Conservation (phyloP, 2,888 invertebrate genomes). For the Campaea margaritaria region DNA sequence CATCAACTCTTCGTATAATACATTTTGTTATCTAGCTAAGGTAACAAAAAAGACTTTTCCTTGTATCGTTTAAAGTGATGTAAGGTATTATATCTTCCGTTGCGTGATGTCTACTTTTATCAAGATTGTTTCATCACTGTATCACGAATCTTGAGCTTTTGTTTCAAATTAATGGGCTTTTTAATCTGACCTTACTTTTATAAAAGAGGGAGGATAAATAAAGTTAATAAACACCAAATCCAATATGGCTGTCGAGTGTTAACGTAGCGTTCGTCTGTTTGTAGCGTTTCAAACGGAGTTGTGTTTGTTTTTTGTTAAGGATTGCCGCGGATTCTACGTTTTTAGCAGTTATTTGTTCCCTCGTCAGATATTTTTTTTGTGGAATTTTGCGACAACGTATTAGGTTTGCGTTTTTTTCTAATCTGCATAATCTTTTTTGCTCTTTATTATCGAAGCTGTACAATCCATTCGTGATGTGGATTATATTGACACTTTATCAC, state of each 20-base stretch:
- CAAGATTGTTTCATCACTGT: constrained; percentile 9
- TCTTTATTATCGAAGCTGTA: too few species aligned
- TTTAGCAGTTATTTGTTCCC: neutral
- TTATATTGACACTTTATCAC: too few species aligned
- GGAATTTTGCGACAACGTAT: neutral
- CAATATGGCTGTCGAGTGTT: constrained; percentile 34
- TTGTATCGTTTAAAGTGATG: constrained; percentile 8
- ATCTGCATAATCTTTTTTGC: neutral
- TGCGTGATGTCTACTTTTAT: constrained; percentile 19
- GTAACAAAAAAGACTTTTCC: neutral
- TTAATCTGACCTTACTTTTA: constrained; percentile 32
- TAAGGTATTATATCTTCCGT: constrained; percentile 12
- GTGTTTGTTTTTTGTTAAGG: constrained; percentile 16
- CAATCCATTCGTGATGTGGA: too few species aligned
- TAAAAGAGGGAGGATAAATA: constrained; percentile 16
- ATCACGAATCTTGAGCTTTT: constrained; percentile 20
- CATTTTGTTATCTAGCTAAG: neutral
- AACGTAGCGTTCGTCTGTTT: constrained; percentile 23
- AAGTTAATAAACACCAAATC: constrained; percentile 37
- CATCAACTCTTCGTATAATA: too few species aligned
- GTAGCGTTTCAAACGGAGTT: constrained; percentile 19
- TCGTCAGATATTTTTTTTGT: neutral
- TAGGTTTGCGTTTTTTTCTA: neutral
- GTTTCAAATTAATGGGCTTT: constrained; percentile 13
- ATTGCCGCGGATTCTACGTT: neutral